Percentiles rank a stretch among this genome's conserved stretches.
Evolutionary conservation across 92 coral and sea anemone species (phyloP).

Genomic region (Zoanthus gigantus): DNA sequence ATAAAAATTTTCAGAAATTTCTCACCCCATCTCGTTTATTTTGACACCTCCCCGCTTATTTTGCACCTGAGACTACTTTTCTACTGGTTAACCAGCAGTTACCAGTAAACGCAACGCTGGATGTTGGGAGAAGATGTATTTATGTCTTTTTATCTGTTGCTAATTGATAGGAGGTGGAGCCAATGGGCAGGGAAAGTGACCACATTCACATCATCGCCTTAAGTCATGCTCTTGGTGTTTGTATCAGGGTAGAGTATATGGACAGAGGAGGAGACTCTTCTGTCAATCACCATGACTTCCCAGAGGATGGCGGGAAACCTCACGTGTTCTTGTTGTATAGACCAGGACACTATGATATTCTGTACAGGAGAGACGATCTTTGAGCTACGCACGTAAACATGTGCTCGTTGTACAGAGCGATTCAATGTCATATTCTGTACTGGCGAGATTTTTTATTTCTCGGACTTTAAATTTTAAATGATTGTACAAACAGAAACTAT

Average conservation of each 20-base stretch:
- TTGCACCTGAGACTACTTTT: too few species aligned
- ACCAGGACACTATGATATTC: conserved; percentile 97
- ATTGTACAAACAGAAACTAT: not conserved
- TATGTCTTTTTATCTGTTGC: not conserved
- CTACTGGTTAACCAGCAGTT: too few species aligned
- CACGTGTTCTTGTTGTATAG: conserved; percentile 79
- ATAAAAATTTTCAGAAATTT: too few species aligned
- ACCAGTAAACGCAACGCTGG: too few species aligned
- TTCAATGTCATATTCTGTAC: not conserved
- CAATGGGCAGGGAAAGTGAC: conserved; percentile 97
- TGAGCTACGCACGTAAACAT: conserved; percentile 9
- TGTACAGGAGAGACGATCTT: conserved; percentile 71
- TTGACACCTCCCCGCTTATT: too few species aligned
- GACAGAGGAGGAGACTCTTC: conserved; percentile 90
- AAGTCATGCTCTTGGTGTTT: conserved; percentile 94
- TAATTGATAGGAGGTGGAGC: conserved; percentile 93
- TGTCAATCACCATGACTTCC: conserved; percentile 98
- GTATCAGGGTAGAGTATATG: conserved; percentile 91
- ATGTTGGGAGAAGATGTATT: too few species aligned
- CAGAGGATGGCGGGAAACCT: conserved; percentile 89
- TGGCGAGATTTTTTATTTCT: not conserved
- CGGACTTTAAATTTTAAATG: not conserved
- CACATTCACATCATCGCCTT: conserved; percentile 97
- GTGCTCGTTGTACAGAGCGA: too few species aligned
- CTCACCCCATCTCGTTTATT: too few species aligned